Percentiles rank a stretch among this genome's conserved stretches.
These are phyloP conservation scores for Anhinga anhinga DNA, from an alignment of 2,113 vertebrate species.

Conservation along the genomic window DNA sequence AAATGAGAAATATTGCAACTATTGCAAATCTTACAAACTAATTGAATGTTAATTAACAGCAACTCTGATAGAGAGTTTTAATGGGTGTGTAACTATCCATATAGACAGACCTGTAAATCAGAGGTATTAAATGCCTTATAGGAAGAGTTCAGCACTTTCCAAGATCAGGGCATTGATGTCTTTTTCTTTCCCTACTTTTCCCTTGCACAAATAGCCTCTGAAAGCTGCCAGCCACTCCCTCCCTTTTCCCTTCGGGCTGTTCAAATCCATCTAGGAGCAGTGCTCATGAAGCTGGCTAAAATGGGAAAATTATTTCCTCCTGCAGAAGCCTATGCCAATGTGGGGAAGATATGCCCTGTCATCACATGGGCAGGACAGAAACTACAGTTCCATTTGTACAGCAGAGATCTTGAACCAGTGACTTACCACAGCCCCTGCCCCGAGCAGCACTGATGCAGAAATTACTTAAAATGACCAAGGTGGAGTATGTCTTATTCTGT, in stretches of 20 bases:
- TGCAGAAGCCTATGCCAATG: background rate
- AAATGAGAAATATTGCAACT: background rate
- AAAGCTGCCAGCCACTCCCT: background rate
- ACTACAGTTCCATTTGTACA: background rate
- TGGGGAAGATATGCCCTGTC: background rate
- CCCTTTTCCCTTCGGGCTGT: background rate
- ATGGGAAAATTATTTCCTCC: background rate
- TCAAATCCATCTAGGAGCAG: background rate
- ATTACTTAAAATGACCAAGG: background rate
- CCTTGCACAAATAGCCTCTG: background rate
- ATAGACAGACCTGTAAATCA: background rate
- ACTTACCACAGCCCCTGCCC: background rate
- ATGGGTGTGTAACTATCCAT: background rate
- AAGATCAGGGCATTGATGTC: background rate
- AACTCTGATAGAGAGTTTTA: background rate
- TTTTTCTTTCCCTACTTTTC: background rate
- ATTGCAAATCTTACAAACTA: background rate
- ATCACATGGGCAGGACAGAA: background rate
- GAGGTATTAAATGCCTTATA: background rate
- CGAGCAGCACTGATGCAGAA: rapidly evolving
- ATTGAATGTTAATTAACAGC: background rate
- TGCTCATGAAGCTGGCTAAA: background rate
- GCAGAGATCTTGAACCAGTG: background rate
- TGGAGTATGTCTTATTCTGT: background rate
- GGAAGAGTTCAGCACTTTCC: background rate